phyloP scores from a whole-genome alignment of 2,888 invertebrate species.

The Plutella xylostella region DNA sequence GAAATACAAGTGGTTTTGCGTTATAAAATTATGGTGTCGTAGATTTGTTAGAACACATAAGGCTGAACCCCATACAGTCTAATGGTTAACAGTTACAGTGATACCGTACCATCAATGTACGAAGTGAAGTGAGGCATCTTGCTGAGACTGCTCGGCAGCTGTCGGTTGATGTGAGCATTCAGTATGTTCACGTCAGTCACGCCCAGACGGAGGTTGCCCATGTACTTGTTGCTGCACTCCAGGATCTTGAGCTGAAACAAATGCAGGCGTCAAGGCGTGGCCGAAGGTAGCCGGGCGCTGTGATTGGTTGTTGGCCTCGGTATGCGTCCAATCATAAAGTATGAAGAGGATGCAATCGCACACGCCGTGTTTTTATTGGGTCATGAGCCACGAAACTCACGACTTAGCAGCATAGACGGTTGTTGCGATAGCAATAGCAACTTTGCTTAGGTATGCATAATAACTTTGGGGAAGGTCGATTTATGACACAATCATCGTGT shows the following conservation, averaged over 20 bases:
- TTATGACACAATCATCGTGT: too few species aligned
- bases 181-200: conserved; percentile 77
- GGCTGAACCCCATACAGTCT: not conserved
- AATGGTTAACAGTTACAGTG: not conserved
- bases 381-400: too few species aligned
- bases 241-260: conserved; percentile 63
- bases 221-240: conserved; percentile 72
- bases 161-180: conserved; percentile 73
- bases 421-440: too few species aligned
- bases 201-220: conserved; percentile 84
- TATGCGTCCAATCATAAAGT: too few species aligned
- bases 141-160: conserved; percentile 73
- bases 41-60: not conserved
- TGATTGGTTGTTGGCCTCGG: too few species aligned
- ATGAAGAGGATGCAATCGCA: too few species aligned
- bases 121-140: conserved; percentile 78
- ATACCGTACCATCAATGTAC: conserved; percentile 70
- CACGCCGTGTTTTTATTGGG: too few species aligned
- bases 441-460: too few species aligned
- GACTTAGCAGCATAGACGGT: too few species aligned
- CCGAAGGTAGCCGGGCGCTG: not conserved
- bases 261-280: conserved; percentile 14
- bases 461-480: too few species aligned
- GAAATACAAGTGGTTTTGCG: too few species aligned
- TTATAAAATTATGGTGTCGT: too few species aligned